Base-by-base conservation (phyloP, 1,140 invertebrate genomes). In the Bombus sibiricus region DNA sequence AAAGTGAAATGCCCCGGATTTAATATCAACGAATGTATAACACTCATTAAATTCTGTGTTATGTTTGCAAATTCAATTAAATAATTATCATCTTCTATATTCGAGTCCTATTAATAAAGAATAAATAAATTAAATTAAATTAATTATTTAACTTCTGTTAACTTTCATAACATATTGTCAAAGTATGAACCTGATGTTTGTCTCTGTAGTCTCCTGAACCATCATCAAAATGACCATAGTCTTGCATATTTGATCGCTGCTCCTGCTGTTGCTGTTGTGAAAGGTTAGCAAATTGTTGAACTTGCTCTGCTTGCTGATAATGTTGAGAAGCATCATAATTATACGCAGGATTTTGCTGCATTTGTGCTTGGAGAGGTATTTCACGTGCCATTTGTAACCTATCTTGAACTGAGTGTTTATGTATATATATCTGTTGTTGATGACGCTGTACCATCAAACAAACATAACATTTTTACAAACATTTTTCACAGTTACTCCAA, bases 1-100 rank as follows among this genome's bases (percentile, higher is more conserved):
- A 93, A 94, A 86, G 96, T 95, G 86, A 96, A 97, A 88, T 96
- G 96, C 75, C 96, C 96, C 71, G 96, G 96, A 94, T 96, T 96
- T 91, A 96, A 95, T 84, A 96, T 96, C 91, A 97, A 95, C 91
- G 96, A 95, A 91, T 95, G 95, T 95, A 97, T 96, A 34, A 96
- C 96, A 64, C 94, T 95, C 89, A 96, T 95, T 85, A 97, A 90
- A 86, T 96, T 95, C 28, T 93, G 93, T 87, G 96, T 95, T 13
- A 88, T 91, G 73, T 41, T 87, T 22, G 82, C 76, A 15, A 93
- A 77, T 66, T 88, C 86, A 13, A 74, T 74, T 71, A 78, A 75
- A 37, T 91, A 82, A 81, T 89, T 86, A 47, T 90, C 86, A n/a
- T 88, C 82, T 13, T 85, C 77, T 53, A 80, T 18, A 41, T 79